These are phyloP conservation scores for Ammodytes marinus DNA, from an alignment of 2,113 vertebrate species.

Conservation along the genomic window DNA sequence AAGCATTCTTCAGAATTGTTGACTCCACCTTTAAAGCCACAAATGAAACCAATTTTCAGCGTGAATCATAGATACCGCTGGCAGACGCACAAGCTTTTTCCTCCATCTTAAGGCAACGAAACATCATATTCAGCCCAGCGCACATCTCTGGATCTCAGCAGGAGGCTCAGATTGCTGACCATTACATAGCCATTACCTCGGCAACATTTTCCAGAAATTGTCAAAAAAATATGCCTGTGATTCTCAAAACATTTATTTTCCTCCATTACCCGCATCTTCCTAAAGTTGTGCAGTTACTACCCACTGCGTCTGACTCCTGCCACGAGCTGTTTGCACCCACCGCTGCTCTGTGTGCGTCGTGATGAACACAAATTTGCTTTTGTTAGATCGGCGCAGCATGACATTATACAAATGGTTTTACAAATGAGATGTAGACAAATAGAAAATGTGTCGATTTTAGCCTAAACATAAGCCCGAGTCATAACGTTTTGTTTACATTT, in stretches of 20 bases:
- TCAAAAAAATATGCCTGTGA: constrained; percentile 56
- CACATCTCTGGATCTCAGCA: constrained; percentile 63
- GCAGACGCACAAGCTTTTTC: constrained; percentile 24
- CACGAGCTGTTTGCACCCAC: constrained; percentile 9
- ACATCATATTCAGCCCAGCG: constrained; percentile 48
- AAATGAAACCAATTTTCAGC: constrained; percentile 59
- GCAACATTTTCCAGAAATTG: constrained; percentile 69
- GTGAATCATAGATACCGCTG: constrained; percentile 52
- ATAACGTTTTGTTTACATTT: constrained; percentile 27
- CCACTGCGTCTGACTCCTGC: constrained; percentile 34
- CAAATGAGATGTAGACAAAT: neutral
- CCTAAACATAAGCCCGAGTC: constrained; percentile 1
- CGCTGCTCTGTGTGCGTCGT: constrained; percentile 1
- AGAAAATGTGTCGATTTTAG: neutral
- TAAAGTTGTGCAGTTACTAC: constrained; percentile 58
- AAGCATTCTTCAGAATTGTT: too few species aligned
- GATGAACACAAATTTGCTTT: constrained; percentile 28
- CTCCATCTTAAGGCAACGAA: constrained; percentile 40
- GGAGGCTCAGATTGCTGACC: constrained; percentile 72
- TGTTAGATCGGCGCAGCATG: neutral
- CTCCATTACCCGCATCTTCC: constrained; percentile 60
- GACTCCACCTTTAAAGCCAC: constrained; percentile 50
- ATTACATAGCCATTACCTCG: constrained; percentile 65
- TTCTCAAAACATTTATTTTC: constrained; percentile 60
- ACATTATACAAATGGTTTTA: neutral